Conservation (phyloP, 2,797 vertebrate species). For the Sebastolobus alascanus region DNA sequence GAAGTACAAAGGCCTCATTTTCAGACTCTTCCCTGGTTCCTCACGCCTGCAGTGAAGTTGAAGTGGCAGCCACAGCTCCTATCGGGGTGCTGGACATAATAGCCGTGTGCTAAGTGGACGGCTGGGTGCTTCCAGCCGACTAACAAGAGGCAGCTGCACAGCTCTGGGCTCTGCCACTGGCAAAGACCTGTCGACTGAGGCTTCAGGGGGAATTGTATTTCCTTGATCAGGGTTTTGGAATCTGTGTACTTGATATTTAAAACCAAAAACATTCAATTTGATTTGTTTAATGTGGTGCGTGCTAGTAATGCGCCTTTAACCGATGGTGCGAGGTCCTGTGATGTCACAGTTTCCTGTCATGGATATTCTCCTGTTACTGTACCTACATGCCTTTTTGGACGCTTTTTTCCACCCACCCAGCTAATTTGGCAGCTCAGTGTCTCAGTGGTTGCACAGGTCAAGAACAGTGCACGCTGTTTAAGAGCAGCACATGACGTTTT, state of each 20-base stretch:
- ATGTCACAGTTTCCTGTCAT: slow-evolving; percentile 53
- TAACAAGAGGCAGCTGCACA: slow-evolving; percentile 46
- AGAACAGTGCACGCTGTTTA: slow-evolving; percentile 26
- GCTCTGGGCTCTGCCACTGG: slow-evolving; percentile 23
- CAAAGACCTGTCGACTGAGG: slow-evolving; percentile 31
- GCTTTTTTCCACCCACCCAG: slow-evolving; percentile 24
- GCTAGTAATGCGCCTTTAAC: slow-evolving; percentile 3
- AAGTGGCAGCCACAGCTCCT: slow-evolving; percentile 50
- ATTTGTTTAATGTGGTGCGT: slow-evolving; percentile 1
- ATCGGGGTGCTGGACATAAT: slow-evolving; percentile 47
- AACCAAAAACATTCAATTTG: slow-evolving; percentile 4
- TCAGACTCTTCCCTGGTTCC: slow-evolving; percentile 24
- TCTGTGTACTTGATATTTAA: slow-evolving; percentile 12
- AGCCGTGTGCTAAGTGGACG: slow-evolving; percentile 50
- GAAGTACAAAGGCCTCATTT: slow-evolving; percentile 30
- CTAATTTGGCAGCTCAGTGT: slow-evolving; percentile 44
- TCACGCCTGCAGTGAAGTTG: slow-evolving; percentile 39
- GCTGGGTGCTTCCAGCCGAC: slow-evolving; percentile 29
- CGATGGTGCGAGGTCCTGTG: background rate
- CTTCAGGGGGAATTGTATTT: slow-evolving; percentile 27
- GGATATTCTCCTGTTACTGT: slow-evolving; percentile 47
- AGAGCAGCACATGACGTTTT: background rate
- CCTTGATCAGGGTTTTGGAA: slow-evolving; percentile 16
- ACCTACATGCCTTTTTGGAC: slow-evolving; percentile 48
- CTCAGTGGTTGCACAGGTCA: slow-evolving; percentile 42